Percentiles rank a stretch among this genome's conserved stretches.
Evolutionary conservation across 2,113 vertebrate genomes (phyloP).

Genomic region (Odocoileus virginianus): DNA sequence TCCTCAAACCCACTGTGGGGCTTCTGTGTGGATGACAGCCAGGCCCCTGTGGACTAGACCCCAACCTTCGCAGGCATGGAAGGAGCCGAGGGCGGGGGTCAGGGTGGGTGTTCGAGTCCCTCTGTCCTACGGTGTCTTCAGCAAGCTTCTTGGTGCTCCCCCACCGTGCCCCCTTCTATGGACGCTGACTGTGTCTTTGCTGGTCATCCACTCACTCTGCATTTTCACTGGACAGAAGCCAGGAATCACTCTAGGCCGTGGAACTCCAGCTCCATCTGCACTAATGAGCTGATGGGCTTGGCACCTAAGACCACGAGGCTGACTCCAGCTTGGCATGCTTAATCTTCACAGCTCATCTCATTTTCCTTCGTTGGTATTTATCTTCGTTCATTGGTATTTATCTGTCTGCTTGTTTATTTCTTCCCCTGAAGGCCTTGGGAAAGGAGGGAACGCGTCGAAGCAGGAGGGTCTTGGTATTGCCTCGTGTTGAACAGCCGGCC

Average conservation of each 20-base stretch:
- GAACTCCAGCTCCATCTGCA: background rate
- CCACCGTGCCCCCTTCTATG: fast-evolving
- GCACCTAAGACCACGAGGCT: background rate
- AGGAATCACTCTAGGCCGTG: background rate
- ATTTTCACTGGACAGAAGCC: background rate
- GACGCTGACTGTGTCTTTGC: background rate
- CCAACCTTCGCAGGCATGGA: fast-evolving
- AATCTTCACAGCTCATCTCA: background rate
- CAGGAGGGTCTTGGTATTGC: background rate
- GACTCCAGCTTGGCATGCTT: background rate
- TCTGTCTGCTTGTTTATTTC: background rate
- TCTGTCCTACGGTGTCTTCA: fast-evolving
- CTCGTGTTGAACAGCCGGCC: fast-evolving
- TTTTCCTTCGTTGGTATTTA: background rate
- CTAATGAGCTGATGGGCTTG: background rate
- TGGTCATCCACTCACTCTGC: background rate
- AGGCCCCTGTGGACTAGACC: fast-evolving
- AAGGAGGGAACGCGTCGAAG: background rate
- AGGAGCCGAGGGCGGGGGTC: fast-evolving
- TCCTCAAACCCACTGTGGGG: fast-evolving
- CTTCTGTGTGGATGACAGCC: background rate
- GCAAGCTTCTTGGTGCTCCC: fast-evolving
- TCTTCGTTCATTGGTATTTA: background rate
- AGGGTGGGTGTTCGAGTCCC: fast-evolving
- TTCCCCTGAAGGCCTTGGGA: background rate